phyloP scores from a whole-genome alignment of 1,140 invertebrate genomes.

The Colletes latitarsis region DNA sequence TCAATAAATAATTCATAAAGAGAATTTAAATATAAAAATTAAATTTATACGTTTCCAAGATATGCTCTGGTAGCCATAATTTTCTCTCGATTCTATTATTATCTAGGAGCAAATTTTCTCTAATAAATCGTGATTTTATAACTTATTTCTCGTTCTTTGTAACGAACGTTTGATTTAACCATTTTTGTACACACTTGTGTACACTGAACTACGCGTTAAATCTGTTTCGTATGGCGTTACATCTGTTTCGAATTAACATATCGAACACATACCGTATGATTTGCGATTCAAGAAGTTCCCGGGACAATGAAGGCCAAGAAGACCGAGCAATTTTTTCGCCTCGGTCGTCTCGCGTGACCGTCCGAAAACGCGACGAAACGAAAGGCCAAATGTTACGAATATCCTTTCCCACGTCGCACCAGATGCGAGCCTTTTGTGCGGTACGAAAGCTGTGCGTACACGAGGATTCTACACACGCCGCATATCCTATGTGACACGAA shows the following conservation, averaged over 20 bases:
- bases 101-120: too few species aligned
- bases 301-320: background rate
- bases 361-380: constrained; percentile 25
- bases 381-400: constrained; percentile 58
- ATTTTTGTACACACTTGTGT: too few species aligned
- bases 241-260: background rate
- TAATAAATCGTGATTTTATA: too few species aligned
- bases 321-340: background rate
- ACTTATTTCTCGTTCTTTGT: too few species aligned
- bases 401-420: constrained; percentile 67
- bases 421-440: constrained; percentile 64
- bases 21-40: too few species aligned
- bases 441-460: constrained; percentile 37
- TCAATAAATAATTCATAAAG: too few species aligned
- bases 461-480: constrained; percentile 41
- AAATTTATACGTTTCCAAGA: too few species aligned
- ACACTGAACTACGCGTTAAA: background rate
- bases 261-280: too few species aligned
- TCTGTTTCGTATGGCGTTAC: background rate
- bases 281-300: background rate
- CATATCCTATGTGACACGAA: constrained; percentile 12
- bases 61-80: too few species aligned
- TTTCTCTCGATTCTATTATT: too few species aligned
- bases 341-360: background rate
- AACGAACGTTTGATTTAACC: too few species aligned